Evolutionary conservation across 2,888 invertebrate genomes (phyloP), one percentile per base, ranked within the genome.

Genomic region (Empis stercorea): DNA sequence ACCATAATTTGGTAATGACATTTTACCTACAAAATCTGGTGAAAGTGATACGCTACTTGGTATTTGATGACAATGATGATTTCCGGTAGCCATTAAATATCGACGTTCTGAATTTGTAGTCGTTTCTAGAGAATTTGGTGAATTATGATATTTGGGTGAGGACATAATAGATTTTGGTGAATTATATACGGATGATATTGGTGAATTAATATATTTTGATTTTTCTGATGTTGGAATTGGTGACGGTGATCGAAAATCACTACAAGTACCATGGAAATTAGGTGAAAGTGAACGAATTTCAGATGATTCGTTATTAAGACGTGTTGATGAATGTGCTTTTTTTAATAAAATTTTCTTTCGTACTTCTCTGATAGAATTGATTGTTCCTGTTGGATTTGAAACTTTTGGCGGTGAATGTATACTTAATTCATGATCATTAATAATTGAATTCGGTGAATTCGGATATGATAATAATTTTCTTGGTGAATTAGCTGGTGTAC

Each of bases 71-170:
- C 10, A 43, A 37, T 27, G 23, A 9, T 27, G 23, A 34, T 37
- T 27, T 27, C 30, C 14, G 10, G 14, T 10, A 16, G 37, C 20
- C 11, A 32, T 43, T 6, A 61, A 44, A 37, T 54, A 53, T 0
- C 57, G 56, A 14, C 59, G 58, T 16, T 63, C 61, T 0, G 64
- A 62, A n/a, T 51, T 59, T 4, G 59, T 57, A 11, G 64, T 63
- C 43, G 59, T 61, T 47, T 64, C 60, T 17, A 62, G 48, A 4
- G 17, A 38, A n/a, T 59, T 49, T 0, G 63, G 64, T 5, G 65
- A 64, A 44, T 10, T 59, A 50, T 45, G 53, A 15, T 14, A 10
- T 11, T 7, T 15, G 2, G 47, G 41, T 10, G 48, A 48, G 16
- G 4, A 55, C 42, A 15, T 54, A 2, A 20, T 27, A 39, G 49